These are phyloP conservation scores for Odontophorus gujanensis DNA, from an alignment of 2,113 vertebrate species.

Conservation along the genomic window DNA sequence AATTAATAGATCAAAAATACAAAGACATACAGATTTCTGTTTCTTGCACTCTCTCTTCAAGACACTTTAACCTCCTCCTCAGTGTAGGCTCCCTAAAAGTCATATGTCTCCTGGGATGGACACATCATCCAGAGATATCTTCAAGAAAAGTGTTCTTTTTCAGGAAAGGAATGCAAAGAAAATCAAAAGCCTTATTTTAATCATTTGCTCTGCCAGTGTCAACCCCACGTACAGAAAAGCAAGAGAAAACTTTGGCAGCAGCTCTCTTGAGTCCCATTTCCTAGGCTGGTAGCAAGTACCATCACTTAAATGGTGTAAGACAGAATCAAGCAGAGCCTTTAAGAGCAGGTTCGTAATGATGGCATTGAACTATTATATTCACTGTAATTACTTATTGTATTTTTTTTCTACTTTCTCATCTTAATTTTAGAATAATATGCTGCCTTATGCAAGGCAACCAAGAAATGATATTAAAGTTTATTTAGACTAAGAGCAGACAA, in stretches of 20 bases:
- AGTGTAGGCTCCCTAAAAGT: background rate
- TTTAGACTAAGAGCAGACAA: background rate
- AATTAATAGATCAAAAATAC: background rate
- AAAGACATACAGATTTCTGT: background rate
- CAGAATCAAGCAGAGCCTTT: background rate
- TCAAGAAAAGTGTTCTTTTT: background rate
- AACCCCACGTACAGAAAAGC: background rate
- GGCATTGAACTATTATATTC: background rate
- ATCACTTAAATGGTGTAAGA: background rate
- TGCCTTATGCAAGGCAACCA: background rate
- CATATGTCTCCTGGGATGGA: background rate
- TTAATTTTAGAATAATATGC: background rate
- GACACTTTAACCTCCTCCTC: background rate
- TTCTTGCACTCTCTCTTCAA: background rate
- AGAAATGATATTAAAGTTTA: background rate
- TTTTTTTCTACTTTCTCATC: conserved; percentile 13
- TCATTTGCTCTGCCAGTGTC: background rate
- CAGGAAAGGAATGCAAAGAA: background rate
- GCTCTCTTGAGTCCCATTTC: background rate
- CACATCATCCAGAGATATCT: background rate
- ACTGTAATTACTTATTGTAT: background rate
- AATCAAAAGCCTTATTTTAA: conserved; percentile 19
- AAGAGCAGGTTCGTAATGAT: background rate
- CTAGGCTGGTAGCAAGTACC: background rate
- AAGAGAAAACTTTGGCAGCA: conserved; percentile 2